Evolutionary conservation across 2,888 invertebrate genomes (phyloP).

Genomic region (Caenorhabditis imperialis): DNA sequence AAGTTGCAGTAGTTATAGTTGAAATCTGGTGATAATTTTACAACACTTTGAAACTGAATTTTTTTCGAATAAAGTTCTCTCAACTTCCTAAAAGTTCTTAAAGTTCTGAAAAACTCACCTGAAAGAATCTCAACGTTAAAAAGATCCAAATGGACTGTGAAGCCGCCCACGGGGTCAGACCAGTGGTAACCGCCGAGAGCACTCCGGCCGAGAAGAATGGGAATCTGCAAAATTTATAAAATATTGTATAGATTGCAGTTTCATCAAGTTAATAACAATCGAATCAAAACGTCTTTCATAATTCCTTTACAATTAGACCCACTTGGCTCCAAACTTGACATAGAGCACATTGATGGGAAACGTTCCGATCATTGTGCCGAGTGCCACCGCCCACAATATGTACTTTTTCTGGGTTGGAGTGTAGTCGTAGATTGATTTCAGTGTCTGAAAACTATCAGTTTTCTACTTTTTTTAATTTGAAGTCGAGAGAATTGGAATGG

Average conservation of each 20-base stretch:
- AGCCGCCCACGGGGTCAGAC: conserved; percentile 57
- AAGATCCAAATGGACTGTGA: conserved; percentile 40
- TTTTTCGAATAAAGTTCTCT: too few species aligned
- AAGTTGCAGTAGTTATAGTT: too few species aligned
- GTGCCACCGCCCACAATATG: conserved; percentile 69
- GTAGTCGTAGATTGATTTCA: conserved; percentile 59
- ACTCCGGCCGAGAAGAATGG: conserved; percentile 65
- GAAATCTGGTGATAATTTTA: too few species aligned
- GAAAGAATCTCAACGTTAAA: conserved; percentile 56
- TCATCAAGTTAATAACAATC: too few species aligned
- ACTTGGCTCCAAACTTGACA: conserved; percentile 67
- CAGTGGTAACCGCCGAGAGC: conserved; percentile 58
- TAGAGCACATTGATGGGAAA: conserved; percentile 70
- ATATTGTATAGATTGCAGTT: neutral
- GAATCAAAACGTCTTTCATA: too few species aligned
- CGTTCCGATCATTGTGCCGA: conserved; percentile 68
- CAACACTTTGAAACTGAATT: too few species aligned
- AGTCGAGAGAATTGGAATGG: too few species aligned
- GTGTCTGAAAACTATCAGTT: conserved; percentile 33
- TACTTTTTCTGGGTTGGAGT: conserved; percentile 63
- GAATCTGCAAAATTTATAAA: too few species aligned
- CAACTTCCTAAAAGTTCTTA: too few species aligned
- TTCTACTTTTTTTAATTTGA: conserved; percentile 1
- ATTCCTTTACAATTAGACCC: too few species aligned
- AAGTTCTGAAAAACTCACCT: conserved; percentile 49